Percentiles rank a stretch among this genome's conserved stretches.
Evolutionary conservation across 2,113 vertebrate species (phyloP).

Genomic region (Atherinomorus stipes): DNA sequence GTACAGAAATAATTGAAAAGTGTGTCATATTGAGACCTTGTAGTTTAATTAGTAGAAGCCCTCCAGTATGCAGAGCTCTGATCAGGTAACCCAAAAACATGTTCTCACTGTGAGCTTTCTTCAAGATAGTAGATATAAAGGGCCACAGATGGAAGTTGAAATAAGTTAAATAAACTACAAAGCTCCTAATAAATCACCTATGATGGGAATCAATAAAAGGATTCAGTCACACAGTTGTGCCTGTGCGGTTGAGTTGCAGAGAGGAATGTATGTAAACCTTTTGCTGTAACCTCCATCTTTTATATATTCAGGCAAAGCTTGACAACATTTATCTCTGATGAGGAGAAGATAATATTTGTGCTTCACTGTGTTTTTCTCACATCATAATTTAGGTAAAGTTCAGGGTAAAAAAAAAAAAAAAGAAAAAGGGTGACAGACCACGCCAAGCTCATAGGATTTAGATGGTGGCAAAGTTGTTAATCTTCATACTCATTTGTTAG

Average conservation of each 20-base stretch:
- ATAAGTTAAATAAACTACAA: conserved; percentile 50
- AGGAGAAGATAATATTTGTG: conserved; percentile 22
- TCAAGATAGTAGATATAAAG: conserved; percentile 19
- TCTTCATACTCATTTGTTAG: conserved; percentile 39
- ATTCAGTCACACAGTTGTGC: conserved; percentile 43
- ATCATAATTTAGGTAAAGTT: conserved; percentile 40
- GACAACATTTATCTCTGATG: conserved; percentile 45
- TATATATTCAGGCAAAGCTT: conserved; percentile 36
- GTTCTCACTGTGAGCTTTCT: conserved; percentile 30
- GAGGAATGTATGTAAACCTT: conserved; percentile 68
- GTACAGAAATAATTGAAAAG: conserved; percentile 23
- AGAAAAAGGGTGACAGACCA: conserved; percentile 38
- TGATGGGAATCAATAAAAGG: conserved; percentile 46
- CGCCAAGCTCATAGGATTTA: conserved; percentile 40
- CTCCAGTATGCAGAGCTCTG: conserved; percentile 12
- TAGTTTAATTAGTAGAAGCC: conserved; percentile 25
- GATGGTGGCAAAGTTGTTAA: conserved; percentile 39
- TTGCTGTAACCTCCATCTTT: conserved; percentile 24
- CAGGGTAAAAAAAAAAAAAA: conserved; percentile 16
- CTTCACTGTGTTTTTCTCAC: conserved; percentile 32
- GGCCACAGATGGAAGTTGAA: conserved; percentile 26
- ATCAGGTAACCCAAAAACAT: conserved; percentile 18
- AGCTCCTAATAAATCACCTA: conserved; percentile 49
- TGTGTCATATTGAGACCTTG: conserved; percentile 32
- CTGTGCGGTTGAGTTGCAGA: conserved; percentile 42